Evolutionary conservation across 1,140 invertebrate species (phyloP).

Genomic region (Zophobas atratus): DNA sequence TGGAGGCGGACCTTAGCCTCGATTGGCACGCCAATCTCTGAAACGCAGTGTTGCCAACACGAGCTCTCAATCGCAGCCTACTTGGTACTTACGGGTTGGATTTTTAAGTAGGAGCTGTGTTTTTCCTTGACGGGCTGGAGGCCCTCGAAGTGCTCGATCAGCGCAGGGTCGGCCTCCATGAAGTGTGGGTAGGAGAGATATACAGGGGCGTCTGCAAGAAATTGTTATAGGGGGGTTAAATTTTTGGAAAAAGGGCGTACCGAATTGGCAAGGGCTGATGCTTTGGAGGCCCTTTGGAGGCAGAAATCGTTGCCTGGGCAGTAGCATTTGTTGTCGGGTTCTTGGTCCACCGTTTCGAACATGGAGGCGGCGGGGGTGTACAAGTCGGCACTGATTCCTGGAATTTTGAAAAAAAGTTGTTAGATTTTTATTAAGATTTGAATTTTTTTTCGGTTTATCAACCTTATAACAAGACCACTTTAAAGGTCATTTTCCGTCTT

Average conservation of each 20-base stretch:
- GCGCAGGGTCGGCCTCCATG: conserved; percentile 83
- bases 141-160: conserved; percentile 81
- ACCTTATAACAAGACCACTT: too few relatives aligned
- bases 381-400: conserved; percentile 79
- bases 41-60: conserved; percentile 50
- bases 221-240: neutral
- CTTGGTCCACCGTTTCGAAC: conserved; percentile 77
- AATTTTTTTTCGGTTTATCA: neutral
- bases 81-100: conserved; percentile 83
- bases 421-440: neutral
- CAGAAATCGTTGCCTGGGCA: conserved; percentile 80
- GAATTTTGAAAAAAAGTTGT: conserved; percentile 48
- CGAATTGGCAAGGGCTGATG: conserved; percentile 89
- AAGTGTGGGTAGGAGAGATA: conserved; percentile 93
- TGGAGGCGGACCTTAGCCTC: conserved; percentile 87
- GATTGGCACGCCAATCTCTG: conserved; percentile 88
- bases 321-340: conserved; percentile 87
- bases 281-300: conserved; percentile 84
- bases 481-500: too few relatives aligned
- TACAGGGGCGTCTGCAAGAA: conserved; percentile 84
- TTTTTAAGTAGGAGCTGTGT: conserved; percentile 87
- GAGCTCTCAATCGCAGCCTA: conserved; percentile 3
- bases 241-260: conserved; percentile 69
- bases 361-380: conserved; percentile 81
- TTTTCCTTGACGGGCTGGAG: conserved; percentile 79